Base-by-base conservation (phyloP, 2,113 vertebrate genomes). In the Ellobius talpinus region DNA sequence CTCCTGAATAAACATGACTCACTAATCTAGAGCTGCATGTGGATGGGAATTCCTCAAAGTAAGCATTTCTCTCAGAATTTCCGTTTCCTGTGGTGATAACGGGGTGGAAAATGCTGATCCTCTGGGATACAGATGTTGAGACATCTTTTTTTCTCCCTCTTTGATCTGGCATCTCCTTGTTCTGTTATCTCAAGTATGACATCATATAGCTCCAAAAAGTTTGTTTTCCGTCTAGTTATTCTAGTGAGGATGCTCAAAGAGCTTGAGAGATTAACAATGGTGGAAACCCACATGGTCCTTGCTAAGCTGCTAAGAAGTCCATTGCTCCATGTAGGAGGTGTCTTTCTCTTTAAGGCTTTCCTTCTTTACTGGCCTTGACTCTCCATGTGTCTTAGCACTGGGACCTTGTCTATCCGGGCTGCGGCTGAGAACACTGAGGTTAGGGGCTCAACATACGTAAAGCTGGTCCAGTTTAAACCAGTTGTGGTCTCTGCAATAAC, bases 401-500 rank as follows among this genome's bases (percentile, higher is more conserved):
- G 96, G 86, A 39, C 84, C 93, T 96, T 89, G 73, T 47, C 42
- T 86, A 68, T 77, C 87, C 90, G 65, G 93, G 78, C 33, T 88
- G 42, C 84, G 94, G 89, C 65, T 95, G 84, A 98, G 91, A 96
- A 98, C 97, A 96, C 85, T 72, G 95, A 94, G 65, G 89, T 89
- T 77, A 66, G 19, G 58, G 61, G 45, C 66, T 81, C 89, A 95
- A 91, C 92, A 96, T 70, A 95, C 84, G 88, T 58, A 97, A 97
- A 96, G 96, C 19, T 91, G 96, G 97, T 89, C n/a, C 97, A 96
- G 98, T 96, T 89, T 61, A 96, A 98, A 98, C 96, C 97, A 98
- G 14, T 96, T 98, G 97, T 65, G 96, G 97, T 39, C 96, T 98
- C 85, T 78, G 77, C 95, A 96, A 98, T 89, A 89, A 3, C 85